A percentile compares a stretch with the other conserved stretches of the same genome.
These are phyloP conservation scores for Cavia porcellus DNA, from an alignment of 2,113 vertebrate genomes.

Conservation along the genomic window DNA sequence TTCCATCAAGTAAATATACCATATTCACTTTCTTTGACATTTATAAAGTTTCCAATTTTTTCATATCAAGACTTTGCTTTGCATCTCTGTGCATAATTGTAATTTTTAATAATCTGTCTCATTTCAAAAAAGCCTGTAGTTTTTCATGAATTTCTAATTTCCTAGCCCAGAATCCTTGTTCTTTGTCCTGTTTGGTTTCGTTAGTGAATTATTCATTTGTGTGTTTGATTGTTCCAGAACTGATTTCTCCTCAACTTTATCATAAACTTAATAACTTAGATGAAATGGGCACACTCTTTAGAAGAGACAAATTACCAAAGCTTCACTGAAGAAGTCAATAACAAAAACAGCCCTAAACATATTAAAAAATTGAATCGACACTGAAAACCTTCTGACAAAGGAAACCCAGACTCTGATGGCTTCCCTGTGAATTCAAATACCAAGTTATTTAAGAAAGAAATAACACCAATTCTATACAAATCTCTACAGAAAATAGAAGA, in stretches of 20 bases:
- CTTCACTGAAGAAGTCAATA: conserved; percentile 40
- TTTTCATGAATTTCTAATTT: conserved; percentile 63
- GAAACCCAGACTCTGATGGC: conserved; percentile 10
- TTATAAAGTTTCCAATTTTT: conserved; percentile 63
- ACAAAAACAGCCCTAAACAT: not conserved
- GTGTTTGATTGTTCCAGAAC: not conserved
- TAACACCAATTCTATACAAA: conserved; percentile 18
- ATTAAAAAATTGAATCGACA: conserved; percentile 72
- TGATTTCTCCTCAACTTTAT: conserved; percentile 12
- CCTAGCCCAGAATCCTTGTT: not conserved
- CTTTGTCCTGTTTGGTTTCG: not conserved
- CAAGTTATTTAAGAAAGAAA: conserved; percentile 56
- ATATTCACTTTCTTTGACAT: conserved; percentile 15
- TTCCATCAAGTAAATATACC: not conserved
- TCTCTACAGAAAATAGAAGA: conserved; percentile 47
- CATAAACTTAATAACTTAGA: conserved; percentile 47
- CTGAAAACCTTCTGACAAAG: conserved; percentile 68
- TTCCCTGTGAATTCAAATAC: conserved; percentile 65
- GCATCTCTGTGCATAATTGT: conserved; percentile 46
- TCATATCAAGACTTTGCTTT: conserved; percentile 41
- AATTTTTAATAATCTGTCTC: conserved; percentile 31
- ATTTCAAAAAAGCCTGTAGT: not conserved
- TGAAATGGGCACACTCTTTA: conserved; percentile 57
- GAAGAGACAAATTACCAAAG: conserved; percentile 47
- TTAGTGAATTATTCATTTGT: not conserved